phyloP scores from a whole-genome alignment of 2,113 vertebrate species.

The Tapirus terrestris region DNA sequence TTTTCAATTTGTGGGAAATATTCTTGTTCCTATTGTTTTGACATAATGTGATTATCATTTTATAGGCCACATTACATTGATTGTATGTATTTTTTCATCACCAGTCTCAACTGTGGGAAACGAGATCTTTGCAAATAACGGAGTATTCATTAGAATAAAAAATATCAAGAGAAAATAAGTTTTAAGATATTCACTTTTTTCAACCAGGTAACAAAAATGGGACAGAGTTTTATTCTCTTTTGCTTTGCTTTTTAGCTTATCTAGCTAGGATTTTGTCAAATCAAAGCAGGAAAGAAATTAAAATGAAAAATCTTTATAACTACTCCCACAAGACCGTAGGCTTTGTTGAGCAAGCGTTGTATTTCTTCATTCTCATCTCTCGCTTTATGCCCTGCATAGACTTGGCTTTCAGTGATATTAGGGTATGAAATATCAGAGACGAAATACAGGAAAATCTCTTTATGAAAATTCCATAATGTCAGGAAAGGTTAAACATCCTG shows the following conservation, averaged over 20 bases:
- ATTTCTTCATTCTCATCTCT: neutral
- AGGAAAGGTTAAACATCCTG: constrained; percentile 13
- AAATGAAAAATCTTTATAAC: neutral
- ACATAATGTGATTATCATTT: neutral
- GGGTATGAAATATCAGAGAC: neutral
- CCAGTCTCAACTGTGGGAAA: neutral
- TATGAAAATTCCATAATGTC: neutral
- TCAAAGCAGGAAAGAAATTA: neutral
- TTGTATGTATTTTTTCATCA: neutral
- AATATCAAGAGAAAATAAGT: neutral
- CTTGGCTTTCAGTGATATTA: neutral
- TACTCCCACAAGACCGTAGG: neutral
- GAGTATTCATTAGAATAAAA: neutral
- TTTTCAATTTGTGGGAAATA: neutral
- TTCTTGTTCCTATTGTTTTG: neutral
- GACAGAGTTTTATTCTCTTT: neutral
- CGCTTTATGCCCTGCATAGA: neutral
- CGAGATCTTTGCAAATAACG: neutral
- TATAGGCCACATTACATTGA: neutral
- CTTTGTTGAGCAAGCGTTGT: neutral
- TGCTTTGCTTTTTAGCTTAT: neutral
- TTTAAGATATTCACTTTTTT: neutral
- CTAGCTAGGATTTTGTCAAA: neutral
- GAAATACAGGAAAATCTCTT: neutral
- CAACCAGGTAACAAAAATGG: neutral